Base-by-base conservation (phyloP, 2,888 invertebrate genomes). In the Osmoderma eremita region DNA sequence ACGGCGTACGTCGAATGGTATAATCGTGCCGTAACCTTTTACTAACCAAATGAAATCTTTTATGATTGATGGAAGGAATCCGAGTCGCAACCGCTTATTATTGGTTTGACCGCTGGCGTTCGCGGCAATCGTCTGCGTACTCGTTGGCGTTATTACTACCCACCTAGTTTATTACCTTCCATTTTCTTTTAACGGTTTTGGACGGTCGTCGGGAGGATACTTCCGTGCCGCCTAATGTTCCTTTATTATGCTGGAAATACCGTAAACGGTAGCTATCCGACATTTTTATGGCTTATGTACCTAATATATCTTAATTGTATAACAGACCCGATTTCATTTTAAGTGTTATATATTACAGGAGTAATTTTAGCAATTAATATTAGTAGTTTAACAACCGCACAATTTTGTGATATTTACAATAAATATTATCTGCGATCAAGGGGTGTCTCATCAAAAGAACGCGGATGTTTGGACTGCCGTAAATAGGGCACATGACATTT, bases 11-110 rank as follows among this genome's bases (percentile, higher is more conserved):
- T 53, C 53, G 53, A 53, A 53, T 53, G 18, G 20, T 20, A 56
- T 56, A 41, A 56, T 39, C 39, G 54, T 10, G 39, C 3, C 22
- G 65, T 22, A 56, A 18, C 54, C 74, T 70, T 70, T 75, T 73
- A 72, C 73, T 75, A 75, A 72, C 73, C 73, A 76, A 76, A 77
- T 76, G 76, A 75, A 77, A 77, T 73, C 71, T 74, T 74, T 74
- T 75, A 75, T 77, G 78, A 78, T 78, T 77, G 78, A 78, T 77
- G 72, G 77, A 76, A 72, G 72, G 66, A 69, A 69, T 71, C 73
- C 70, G 58, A 51, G 65, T 67, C 70, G 70, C 71, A 70, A 49
- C 54, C 70, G 39, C 62, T 62, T 72, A 20, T 3, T 73, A 72
- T 72, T 64, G 72, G 63, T 56, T n/a, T 71, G 70, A 71, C 72